Evolutionary conservation across 2,888 invertebrate genomes (phyloP).

Genomic region (Drosophila ezoana): DNA sequence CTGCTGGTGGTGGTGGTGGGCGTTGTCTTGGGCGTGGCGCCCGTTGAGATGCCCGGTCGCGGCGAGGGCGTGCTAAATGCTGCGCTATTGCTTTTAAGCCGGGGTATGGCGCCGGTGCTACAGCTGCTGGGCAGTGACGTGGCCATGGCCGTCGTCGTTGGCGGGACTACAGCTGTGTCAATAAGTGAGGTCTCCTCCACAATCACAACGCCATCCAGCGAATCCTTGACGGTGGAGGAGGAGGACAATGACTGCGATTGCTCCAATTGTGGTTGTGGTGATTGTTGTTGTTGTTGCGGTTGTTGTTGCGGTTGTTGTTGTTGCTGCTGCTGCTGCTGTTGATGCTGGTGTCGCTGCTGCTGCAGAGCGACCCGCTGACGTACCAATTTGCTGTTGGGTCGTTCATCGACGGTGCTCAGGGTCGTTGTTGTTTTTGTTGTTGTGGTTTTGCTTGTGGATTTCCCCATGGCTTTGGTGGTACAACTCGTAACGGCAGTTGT

Average conservation of each 20-base stretch:
- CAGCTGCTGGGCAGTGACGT: conserved; percentile 47
- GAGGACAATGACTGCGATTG: conserved; percentile 73
- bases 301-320: conserved; percentile 49
- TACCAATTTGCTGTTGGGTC: conserved; percentile 80
- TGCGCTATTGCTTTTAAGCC: conserved; percentile 48
- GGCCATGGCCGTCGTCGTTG: conserved; percentile 30
- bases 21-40: conserved; percentile 71
- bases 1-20: conserved; percentile 49
- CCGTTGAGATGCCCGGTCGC: conserved; percentile 61
- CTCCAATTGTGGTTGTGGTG: conserved; percentile 45
- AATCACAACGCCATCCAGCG: conserved; percentile 65
- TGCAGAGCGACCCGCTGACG: conserved; percentile 82
- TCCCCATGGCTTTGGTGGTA: conserved; percentile 61
- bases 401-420: conserved; percentile 67
- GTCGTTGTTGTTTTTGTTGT: conserved; percentile 48
- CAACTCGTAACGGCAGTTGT: conserved; percentile 79
- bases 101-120: conserved; percentile 56
- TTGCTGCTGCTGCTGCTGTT: conserved; percentile 26
- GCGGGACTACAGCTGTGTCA: conserved; percentile 46
- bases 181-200: conserved; percentile 84
- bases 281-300: conserved; percentile 34
- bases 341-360: conserved; percentile 70
- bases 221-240: conserved; percentile 73
- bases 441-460: conserved; percentile 32
- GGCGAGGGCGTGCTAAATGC: conserved; percentile 40